phyloP scores from a whole-genome alignment of 2,113 vertebrate genomes.

The Malurus cyaneus region DNA sequence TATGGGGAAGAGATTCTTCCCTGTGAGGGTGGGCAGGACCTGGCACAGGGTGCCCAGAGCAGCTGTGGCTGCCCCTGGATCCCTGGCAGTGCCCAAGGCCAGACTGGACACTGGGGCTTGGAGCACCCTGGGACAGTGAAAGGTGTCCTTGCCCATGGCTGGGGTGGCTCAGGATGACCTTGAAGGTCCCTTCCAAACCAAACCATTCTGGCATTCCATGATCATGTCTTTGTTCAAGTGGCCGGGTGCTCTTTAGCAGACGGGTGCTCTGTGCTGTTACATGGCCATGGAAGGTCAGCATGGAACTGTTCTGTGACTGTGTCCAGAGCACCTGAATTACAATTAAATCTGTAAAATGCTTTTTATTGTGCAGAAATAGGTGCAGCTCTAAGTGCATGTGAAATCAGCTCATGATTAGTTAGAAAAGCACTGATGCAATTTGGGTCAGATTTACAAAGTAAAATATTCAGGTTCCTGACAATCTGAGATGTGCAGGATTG shows the following conservation, averaged over 20 bases:
- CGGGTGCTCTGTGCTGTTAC: fast-evolving
- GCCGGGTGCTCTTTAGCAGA: background rate
- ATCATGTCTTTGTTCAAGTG: background rate
- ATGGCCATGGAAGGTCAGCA: fast-evolving
- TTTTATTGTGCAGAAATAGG: background rate
- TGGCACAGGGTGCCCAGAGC: background rate
- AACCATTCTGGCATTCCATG: background rate
- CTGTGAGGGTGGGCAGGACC: fast-evolving
- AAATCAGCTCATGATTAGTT: background rate
- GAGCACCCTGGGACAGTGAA: fast-evolving
- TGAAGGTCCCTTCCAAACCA: background rate
- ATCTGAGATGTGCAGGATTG: background rate
- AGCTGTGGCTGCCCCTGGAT: background rate
- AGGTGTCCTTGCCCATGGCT: background rate
- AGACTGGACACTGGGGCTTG: fast-evolving
- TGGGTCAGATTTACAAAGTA: background rate
- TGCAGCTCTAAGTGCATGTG: background rate
- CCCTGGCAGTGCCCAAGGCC: fast-evolving
- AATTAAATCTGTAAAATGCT: background rate
- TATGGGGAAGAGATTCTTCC: fast-evolving
- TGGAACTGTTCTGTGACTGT: too few species aligned
- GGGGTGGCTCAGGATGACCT: background rate
- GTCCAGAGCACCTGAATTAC: background rate
- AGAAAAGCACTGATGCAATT: background rate
- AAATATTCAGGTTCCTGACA: background rate